Conservation (phyloP, 2,888 invertebrate genomes). For the Ferrisia virgata region DNA sequence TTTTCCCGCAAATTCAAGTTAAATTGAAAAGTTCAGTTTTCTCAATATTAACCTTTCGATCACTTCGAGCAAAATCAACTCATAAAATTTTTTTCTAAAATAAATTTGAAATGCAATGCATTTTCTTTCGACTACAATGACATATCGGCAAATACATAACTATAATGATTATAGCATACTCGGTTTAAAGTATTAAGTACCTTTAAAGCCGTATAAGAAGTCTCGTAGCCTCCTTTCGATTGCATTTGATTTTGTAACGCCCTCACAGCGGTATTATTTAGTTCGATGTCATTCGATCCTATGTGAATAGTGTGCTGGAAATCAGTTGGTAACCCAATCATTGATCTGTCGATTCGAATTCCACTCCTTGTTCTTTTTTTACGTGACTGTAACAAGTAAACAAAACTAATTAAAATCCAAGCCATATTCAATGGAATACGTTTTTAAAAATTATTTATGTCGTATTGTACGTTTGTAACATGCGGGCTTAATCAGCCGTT, state of each 20-base stretch:
- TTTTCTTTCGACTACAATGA: too few relatives aligned
- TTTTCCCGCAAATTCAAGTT: too few relatives aligned
- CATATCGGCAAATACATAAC: too few relatives aligned
- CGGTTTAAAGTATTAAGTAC: background rate
- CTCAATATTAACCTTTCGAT: too few relatives aligned
- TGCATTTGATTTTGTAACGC: conserved; percentile 92
- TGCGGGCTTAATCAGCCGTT: background rate
- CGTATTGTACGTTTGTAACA: background rate
- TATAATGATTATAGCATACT: background rate
- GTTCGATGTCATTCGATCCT: conserved; percentile 84
- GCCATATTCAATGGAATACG: background rate
- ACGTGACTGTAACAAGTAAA: conserved; percentile 25
- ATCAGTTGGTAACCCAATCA: conserved; percentile 94
- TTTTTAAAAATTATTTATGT: background rate
- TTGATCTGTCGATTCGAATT: conserved; percentile 66
- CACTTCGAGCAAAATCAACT: too few relatives aligned
- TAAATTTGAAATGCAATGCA: too few relatives aligned
- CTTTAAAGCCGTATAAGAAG: conserved; percentile 50
- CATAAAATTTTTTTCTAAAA: too few relatives aligned
- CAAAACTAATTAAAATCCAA: background rate
- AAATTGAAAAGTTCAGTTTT: too few relatives aligned
- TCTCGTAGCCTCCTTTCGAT: conserved; percentile 91
- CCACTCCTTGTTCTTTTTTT: conserved; percentile 64
- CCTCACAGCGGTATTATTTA: conserved; percentile 76
- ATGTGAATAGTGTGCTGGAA: conserved; percentile 92